These are phyloP conservation scores for Varanus salvator DNA, from an alignment of 2,113 vertebrate genomes.

Conservation along the genomic window DNA sequence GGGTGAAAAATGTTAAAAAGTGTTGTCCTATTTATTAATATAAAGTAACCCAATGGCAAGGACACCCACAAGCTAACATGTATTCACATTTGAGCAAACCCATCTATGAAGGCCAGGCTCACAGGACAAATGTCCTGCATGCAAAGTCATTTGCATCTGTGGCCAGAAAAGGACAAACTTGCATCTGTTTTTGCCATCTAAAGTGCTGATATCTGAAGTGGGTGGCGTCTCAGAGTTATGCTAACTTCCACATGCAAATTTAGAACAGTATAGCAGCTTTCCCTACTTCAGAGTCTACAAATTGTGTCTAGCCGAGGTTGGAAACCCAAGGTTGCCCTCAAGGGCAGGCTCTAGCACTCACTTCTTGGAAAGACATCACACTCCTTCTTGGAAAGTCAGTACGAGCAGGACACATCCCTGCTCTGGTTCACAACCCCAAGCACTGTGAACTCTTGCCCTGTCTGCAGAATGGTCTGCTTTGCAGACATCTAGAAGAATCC, in stretches of 20 bases:
- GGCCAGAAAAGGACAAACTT: not conserved
- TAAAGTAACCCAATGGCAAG: not conserved
- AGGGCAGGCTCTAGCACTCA: no score
- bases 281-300: not conserved
- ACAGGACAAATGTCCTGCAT: not conserved
- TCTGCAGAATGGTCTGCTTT: not conserved
- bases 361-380: not conserved
- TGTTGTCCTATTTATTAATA: not conserved
- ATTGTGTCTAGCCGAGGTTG: not conserved
- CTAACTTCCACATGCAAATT: not conserved
- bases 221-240: not conserved
- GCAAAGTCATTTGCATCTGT: not conserved
- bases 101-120: not conserved
- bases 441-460: not conserved
- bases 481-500: not conserved
- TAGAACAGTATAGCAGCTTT: not conserved
- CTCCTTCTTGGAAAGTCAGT: not conserved
- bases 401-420: not conserved
- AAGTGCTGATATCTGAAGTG: not conserved
- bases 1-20: not conserved
- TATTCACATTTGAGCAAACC: not conserved
- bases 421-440: not conserved
- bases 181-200: not conserved
- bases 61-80: not conserved
- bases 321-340: not conserved